Base-by-base conservation (phyloP, 2,888 invertebrate genomes). In the Lathronympha strigana region DNA sequence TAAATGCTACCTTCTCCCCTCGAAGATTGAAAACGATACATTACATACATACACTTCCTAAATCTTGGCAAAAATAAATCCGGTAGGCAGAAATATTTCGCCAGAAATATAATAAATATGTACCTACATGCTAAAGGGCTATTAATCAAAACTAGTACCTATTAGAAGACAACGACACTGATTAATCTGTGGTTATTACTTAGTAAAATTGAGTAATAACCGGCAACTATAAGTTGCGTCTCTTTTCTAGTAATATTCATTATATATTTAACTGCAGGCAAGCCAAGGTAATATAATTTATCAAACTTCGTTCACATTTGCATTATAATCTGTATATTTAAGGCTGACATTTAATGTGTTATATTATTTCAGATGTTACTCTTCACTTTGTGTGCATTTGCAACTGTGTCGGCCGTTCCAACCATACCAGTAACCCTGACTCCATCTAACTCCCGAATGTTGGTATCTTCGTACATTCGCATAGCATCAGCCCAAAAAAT, bases 321-420 rank as follows among this genome's bases (percentile, higher is more conserved):
- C 33, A 33, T 11, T 11, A 11, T 11, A 33, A 11, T 33, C 2
- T 33, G n/a, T n/a, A n/a, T n/a, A n/a, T n/a, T n/a, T n/a, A n/a
- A n/a, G n/a, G n/a, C n/a, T n/a, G n/a, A n/a, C n/a, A n/a, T n/a
- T n/a, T n/a, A n/a, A n/a, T n/a, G n/a, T n/a, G n/a, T n/a, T n/a
- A n/a, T 36, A 13, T 53, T 21, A n/a, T 53, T 53, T 38, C 53
- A 38, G 53, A 53, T 53, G 36, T 23, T 53, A n/a, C 21, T 53
- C 19, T 23, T 53, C 21, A 9, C 36, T 36, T 9, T 53, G n/a
- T 21, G 9, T 15, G 9, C 38, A 8, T 1, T 23, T 15, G 36
- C 36, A 1, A 36, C n/a, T 1, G n/a, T 19, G 23, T 36, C 4
- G n/a, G 53, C 36, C 1, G 53, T 15, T 36, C 36, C 53, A 53